Base-by-base conservation (phyloP, 2,888 invertebrate genomes). In the Xanthorhoe designata region DNA sequence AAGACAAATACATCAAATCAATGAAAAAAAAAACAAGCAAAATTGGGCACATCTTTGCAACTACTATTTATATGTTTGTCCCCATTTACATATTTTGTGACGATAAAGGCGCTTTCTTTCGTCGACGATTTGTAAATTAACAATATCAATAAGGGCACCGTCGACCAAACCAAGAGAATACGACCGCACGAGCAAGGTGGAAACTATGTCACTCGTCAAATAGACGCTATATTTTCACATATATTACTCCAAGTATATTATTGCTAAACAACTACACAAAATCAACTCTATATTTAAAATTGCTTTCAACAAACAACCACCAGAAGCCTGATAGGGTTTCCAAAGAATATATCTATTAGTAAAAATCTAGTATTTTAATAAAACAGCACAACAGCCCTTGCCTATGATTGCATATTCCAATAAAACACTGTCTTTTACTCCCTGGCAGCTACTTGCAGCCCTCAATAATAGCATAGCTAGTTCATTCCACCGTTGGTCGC, bases 141-240 rank as follows among this genome's bases (percentile, higher is more conserved):
- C 15, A 38, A 53, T 57, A 63, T 18, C 18, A 56, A 51, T 47
- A 49, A 24, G 61, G 51, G 56, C 61, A 66, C 29, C 64, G 58
- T 61, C 70, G 56, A 63, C 61, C 45, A 63, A 60, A 68, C 55
- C 54, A 50, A 62, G 47, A 47, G 51, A 35, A 24, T 53, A 52
- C 18, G 54, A 64, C 52, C 42, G 55, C 57, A 35, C 66, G 55
- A 60, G 62, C 62, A 62, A 70, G 38, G 65, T 61, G 61, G 65
- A 66, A 32, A 13, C 15, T 17, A 15, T n/a, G 15, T 45, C 4
- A 45, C 15, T 47, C 4, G 45, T 15, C n/a, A 47, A 47, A 47
- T 47, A 47, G 7, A 17, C n/a, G 4, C 17, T 13, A 47, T 47
- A 47, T 4, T 47, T 17, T 47, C 13, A 47, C 47, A 47, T 42